A percentile compares a stretch with the other conserved stretches of the same genome.
These are phyloP conservation scores for Pandemis heparana DNA, from an alignment of 2,888 invertebrate species.

Conservation along the genomic window DNA sequence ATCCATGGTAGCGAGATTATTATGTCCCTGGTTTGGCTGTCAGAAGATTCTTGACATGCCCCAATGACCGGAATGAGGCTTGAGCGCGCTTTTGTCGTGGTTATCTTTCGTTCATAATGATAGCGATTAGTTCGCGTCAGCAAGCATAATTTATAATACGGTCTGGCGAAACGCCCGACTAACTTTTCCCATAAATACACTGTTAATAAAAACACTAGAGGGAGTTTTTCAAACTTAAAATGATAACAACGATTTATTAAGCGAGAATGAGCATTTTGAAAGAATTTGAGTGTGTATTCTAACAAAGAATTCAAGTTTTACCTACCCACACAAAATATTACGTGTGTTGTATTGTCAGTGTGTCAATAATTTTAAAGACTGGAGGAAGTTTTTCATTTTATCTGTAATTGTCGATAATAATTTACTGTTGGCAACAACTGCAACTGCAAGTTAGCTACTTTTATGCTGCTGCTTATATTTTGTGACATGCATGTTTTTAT, in stretches of 20 bases:
- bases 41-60: conserved; percentile 34
- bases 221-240: neutral
- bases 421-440: neutral
- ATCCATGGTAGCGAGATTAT: conserved; percentile 6
- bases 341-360: neutral
- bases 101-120: conserved; percentile 65
- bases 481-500: no score
- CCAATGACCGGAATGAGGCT: conserved; percentile 39
- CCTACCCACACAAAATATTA: neutral
- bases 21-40: conserved; percentile 26
- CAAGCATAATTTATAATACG: conserved; percentile 70
- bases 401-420: neutral
- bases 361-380: neutral
- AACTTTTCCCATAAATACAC: conserved; percentile 74
- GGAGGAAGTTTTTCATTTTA: neutral
- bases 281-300: neutral
- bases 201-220: conserved; percentile 56
- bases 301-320: neutral
- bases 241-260: neutral
- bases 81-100: conserved; percentile 37
- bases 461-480: no score
- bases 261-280: neutral
- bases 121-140: conserved; percentile 73
- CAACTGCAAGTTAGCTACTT: neutral
- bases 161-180: conserved; percentile 61